phyloP scores from a whole-genome alignment of 2,888 invertebrate genomes.

The Yponomeuta sedellus region DNA sequence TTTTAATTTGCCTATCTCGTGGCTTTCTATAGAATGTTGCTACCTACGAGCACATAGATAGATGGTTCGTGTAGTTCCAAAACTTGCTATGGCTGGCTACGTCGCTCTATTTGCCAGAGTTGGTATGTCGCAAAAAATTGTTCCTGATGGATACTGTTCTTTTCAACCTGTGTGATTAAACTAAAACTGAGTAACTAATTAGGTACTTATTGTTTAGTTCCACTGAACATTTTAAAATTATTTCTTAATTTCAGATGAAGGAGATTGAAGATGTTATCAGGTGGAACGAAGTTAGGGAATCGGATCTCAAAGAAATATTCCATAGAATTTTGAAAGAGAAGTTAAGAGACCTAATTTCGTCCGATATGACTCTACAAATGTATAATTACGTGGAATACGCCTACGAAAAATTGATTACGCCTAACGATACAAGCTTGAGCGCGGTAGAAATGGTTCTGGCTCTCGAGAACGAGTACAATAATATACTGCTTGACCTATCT shows the following conservation, averaged over 20 bases:
- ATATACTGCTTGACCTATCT: conserved; percentile 56
- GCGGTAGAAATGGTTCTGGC: conserved; percentile 77
- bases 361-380: conserved; percentile 76
- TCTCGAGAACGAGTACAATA: conserved; percentile 73
- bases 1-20: too few species aligned
- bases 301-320: conserved; percentile 55
- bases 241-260: conserved; percentile 40
- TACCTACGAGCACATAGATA: too few species aligned
- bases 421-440: conserved; percentile 77
- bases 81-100: too few species aligned
- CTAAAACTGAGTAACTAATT: too few species aligned
- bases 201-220: too few species aligned
- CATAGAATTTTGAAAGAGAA: conserved; percentile 53
- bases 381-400: conserved; percentile 80
- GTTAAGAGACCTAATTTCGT: conserved; percentile 74
- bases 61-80: too few species aligned
- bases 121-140: too few species aligned
- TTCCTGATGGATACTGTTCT: too few species aligned
- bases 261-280: conserved; percentile 46
- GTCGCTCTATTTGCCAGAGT: too few species aligned
- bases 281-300: conserved; percentile 47
- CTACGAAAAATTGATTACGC: conserved; percentile 78
- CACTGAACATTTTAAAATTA: too few species aligned
- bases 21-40: too few species aligned
- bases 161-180: too few species aligned